phyloP scores from a whole-genome alignment of 2,113 vertebrate genomes.

The Syrrhaptes paradoxus region DNA sequence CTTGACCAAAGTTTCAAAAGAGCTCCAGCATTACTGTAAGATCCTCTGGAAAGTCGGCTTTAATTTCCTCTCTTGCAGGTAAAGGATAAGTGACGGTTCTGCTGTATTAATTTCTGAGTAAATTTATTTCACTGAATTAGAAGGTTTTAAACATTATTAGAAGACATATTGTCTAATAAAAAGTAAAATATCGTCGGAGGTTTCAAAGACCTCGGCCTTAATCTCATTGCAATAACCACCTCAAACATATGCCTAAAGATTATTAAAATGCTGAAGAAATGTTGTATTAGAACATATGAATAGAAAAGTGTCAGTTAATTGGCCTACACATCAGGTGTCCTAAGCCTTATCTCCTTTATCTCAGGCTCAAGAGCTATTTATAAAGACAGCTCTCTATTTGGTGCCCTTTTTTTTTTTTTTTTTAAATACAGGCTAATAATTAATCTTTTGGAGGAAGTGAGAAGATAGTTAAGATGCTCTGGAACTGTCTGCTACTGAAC shows the following conservation, averaged over 20 bases:
- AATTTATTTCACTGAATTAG: conserved; percentile 56
- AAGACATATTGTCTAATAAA: conserved; percentile 25
- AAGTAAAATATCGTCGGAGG: neutral
- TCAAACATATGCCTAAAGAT: conserved; percentile 13
- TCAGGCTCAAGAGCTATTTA: neutral
- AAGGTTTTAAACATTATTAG: conserved; percentile 29
- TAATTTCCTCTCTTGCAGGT: conserved; percentile 23
- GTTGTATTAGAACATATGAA: neutral
- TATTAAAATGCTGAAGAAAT: conserved; percentile 36
- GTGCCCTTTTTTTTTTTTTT: neutral
- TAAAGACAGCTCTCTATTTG: neutral
- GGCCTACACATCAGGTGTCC: neutral
- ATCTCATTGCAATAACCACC: conserved; percentile 34
- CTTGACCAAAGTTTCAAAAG: neutral
- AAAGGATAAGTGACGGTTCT: conserved; percentile 22
- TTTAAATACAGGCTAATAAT: neutral
- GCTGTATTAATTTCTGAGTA: conserved; percentile 24
- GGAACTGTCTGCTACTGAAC: neutral
- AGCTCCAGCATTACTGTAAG: neutral
- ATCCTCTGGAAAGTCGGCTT: conserved; percentile 14
- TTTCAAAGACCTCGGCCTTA: conserved; percentile 11
- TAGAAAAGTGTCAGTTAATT: neutral
- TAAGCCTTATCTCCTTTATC: neutral
- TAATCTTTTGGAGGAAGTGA: neutral
- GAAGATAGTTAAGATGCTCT: neutral